Evolutionary conservation across 1,140 invertebrate genomes (phyloP), one percentile per base, ranked within the genome.

Genomic region (Tenebrio molitor): DNA sequence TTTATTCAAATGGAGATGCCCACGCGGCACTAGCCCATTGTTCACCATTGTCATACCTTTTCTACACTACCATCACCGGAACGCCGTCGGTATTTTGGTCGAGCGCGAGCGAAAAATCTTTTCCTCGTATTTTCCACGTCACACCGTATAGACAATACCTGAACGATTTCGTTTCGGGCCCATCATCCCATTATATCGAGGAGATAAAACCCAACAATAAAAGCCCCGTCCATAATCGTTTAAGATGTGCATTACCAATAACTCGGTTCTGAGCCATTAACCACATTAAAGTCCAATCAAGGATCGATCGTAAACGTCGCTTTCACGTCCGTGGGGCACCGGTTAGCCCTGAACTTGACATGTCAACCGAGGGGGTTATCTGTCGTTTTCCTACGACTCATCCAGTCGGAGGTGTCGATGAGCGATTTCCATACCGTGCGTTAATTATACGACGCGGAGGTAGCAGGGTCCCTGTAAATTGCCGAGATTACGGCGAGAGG

Each of bases 181-280:
- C 50, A 58, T 58, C 50, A 58, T 58, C 50, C 50, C 50, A 58
- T 58, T 58, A 58, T 58, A 29, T 58, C 50, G 10, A 17, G 10
- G 50, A 58, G 50, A 58, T 58, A 58, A 58, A 58, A 29, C 21
- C 23, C n/a, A 15, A 29, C 50, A 58, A 58, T 58, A 58, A 58
- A 58, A 58, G 50, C 50, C 50, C 12, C 50, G 21, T 25, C n/a
- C 19, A 29, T 58, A 23, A 58, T 29, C 23, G 23, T 29, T 29
- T 12, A 29, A 58, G 50, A 58, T 58, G 50, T 29, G 50, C 50
- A 58, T 58, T 58, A 58, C 50, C 50, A 58, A 58, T 58, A 58
- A 58, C 50, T 58, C 50, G 50, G 50, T 58, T 58, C 50, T 58
- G 23, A 58, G 50, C 50, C 50, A 58, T 58, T 58, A 58, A 58